Evolutionary conservation across 2,113 vertebrate genomes (phyloP).

Genomic region (Halichoerus grypus): DNA sequence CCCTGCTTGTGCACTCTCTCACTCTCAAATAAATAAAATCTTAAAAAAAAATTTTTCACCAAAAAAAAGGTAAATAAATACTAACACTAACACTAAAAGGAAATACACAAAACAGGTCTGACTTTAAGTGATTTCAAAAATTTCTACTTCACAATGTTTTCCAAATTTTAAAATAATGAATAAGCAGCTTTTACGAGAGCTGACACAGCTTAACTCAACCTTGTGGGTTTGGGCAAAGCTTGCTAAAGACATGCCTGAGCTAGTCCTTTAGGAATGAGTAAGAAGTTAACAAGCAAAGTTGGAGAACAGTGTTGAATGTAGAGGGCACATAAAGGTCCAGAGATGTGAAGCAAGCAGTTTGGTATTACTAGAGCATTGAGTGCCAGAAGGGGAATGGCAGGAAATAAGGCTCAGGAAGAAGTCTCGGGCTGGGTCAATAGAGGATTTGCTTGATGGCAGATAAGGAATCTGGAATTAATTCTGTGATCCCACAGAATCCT

Average conservation of each 20-base stretch:
- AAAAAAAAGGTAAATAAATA: not conserved
- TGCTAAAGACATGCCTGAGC: not conserved
- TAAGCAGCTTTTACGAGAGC: not conserved
- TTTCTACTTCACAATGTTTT: not conserved
- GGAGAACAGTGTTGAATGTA: not conserved
- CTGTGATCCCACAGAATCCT: not conserved
- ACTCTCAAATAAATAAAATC: not conserved
- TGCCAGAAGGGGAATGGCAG: not conserved
- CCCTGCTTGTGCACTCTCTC: not conserved
- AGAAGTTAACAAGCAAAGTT: not conserved
- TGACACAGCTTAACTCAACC: not conserved
- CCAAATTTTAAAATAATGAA: conserved; percentile 34
- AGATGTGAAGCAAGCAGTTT: not conserved
- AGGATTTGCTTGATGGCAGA: not conserved
- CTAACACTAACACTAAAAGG: not conserved
- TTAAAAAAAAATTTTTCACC: not conserved
- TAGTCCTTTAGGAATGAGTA: not conserved
- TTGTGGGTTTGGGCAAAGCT: not conserved
- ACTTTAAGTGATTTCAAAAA: not conserved
- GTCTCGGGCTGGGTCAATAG: not conserved
- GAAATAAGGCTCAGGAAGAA: not conserved
- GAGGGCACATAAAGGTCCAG: not conserved
- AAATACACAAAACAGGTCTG: not conserved
- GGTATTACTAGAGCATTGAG: not conserved
- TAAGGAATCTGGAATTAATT: not conserved